Evolutionary conservation across 2,888 invertebrate genomes (phyloP), one percentile per base, ranked within the genome.

Genomic region (Dryomyza anilis): DNA sequence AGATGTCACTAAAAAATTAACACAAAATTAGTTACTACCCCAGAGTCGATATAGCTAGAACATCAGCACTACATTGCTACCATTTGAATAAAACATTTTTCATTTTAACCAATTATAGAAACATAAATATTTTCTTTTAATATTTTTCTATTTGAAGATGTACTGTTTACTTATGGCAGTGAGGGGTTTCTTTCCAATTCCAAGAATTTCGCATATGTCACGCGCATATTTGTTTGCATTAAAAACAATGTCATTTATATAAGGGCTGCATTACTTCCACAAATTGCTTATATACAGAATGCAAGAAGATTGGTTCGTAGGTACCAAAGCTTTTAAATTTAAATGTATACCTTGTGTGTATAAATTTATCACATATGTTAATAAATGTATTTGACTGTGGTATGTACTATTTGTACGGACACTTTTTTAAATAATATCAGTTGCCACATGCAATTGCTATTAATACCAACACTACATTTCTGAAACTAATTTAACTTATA

Each of bases 161-260:
- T 43, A 30, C 10, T 50, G 53, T 52, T 30, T 62, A 33, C 50
- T 33, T 60, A 60, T 33, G 33, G 48, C 53, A 39, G 29, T 43
- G 45, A 12, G 50, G 63, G 36, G 52, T 58, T 60, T 59, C 53
- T 62, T 56, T 59, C 12, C 59, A 66, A 66, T 66, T 63, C 66
- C 50, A 16, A 48, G 53, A 59, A 63, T 55, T 66, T 58, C 66
- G 36, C 66, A 63, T 63, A 66, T 66, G 66, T 66, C 66, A 66
- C 66, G 66, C 63, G 29, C 63, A 66, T 66, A 46, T 63, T 63
- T 56, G n/a, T 63, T 56, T 19, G 61, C 52, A 39, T 52, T 39
- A 14, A 43, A 61, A 53, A 61, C 53, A 61, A 61, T 3, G 39
- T n/a, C n/a, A n/a, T n/a, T n/a, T n/a, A n/a, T n/a, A n/a, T n/a